Base-by-base conservation (phyloP, 2,888 invertebrate species). In the Drosophila conformis region DNA sequence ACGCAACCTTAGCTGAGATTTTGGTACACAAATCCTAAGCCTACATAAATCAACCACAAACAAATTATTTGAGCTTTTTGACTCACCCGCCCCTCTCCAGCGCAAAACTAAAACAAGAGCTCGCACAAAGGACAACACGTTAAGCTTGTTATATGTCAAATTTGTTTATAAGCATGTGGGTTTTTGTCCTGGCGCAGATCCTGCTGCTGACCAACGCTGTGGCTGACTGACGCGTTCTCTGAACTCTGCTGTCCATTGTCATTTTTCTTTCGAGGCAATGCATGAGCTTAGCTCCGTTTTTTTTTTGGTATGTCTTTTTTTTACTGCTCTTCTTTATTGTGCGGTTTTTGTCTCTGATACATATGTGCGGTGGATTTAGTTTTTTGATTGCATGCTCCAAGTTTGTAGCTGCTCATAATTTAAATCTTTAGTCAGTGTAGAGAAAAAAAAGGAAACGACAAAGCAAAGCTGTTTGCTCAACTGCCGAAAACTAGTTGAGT, bases 101-200 rank as follows among this genome's bases (percentile, higher is more conserved):
- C 11, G 57, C 25, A 35, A 51, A 52, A 70, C 46, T 66, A 38
- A 72, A 69, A 76, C 69, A 63, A 62, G 66, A 53, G 71, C 67
- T 53, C 53, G 38, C 62, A 70, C 69, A 74, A 73, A 78, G 86
- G 76, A 78, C 83, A 87, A 73, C 73, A 85, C 83, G 89, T 79
- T 89, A 85, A 85, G 89, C 87, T 89, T 78, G 84, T 79, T 80
- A 87, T 73, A 87, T 88, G 89, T 83, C 81, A 85, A 86, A 84
- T 83, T 83, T 82, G 83, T 89, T 79, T 81, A 87, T 76, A 74
- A 73, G 73, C 49, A 73, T 77, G 64, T 74, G 75, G 46, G 46
- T 56, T 36, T 21, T 40, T 29, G 33, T 38, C 35, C 49, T 49
- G 8, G 54, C 49, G 49, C 62, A 78, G 61, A 63, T 77, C 53